A percentile compares a stretch with the other conserved stretches of the same genome.
phyloP scores from a whole-genome alignment of 2,113 vertebrate genomes.

The Nesogale talazaci region DNA sequence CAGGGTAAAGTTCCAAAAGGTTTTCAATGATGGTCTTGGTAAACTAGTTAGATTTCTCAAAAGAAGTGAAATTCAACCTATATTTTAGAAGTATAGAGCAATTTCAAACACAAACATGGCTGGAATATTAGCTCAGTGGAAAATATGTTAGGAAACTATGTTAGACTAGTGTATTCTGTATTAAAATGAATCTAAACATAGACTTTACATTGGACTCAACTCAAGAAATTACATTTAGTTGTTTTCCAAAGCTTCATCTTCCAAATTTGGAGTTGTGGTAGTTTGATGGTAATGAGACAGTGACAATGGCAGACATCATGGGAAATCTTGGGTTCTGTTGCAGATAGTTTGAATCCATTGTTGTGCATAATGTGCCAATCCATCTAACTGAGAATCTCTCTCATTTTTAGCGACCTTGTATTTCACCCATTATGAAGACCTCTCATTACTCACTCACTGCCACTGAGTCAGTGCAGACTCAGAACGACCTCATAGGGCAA shows the following conservation, averaged over 20 bases:
- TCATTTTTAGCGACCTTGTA: too few species aligned
- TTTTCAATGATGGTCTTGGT: not conserved
- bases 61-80: not conserved
- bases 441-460: too few species aligned
- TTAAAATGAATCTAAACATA: not conserved
- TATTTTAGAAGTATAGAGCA: not conserved
- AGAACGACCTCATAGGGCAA: too few species aligned
- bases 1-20: not conserved
- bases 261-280: not conserved
- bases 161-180: fast-evolving
- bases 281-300: too few species aligned
- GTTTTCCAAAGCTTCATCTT: not conserved
- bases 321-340: too few species aligned
- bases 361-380: too few species aligned
- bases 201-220: not conserved
- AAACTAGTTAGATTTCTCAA: not conserved
- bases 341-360: too few species aligned
- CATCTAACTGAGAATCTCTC: too few species aligned
- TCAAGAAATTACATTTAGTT: not conserved
- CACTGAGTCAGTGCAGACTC: too few species aligned
- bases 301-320: too few species aligned
- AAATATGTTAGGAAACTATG: not conserved
- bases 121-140: not conserved
- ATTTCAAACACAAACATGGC: not conserved
- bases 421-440: too few species aligned